Evolutionary conservation across 2,888 invertebrate species (phyloP).

Genomic region (Notodonta dromedarius): DNA sequence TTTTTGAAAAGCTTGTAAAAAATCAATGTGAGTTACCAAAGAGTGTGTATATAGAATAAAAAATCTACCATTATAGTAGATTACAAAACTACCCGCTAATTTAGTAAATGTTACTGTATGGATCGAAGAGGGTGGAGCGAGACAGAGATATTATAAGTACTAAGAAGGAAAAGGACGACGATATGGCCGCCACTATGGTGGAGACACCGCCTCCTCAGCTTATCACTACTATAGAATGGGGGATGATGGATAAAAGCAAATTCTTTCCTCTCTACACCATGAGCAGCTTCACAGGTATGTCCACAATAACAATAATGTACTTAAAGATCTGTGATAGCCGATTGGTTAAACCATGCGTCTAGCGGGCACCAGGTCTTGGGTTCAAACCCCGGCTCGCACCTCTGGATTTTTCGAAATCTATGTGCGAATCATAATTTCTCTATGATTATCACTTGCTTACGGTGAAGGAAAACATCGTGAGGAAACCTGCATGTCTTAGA

Average conservation of each 20-base stretch:
- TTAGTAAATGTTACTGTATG: conserved; percentile 55
- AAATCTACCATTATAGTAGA: conserved; percentile 25
- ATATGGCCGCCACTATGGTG: conserved; percentile 77
- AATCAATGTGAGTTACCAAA: conserved; percentile 52
- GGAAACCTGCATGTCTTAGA: too few relatives aligned
- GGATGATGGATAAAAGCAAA: conserved; percentile 98
- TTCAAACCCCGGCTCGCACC: too few relatives aligned
- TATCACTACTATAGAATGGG: conserved; percentile 96
- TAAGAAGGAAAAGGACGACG: conserved; percentile 12
- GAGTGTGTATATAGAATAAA: conserved; percentile 39
- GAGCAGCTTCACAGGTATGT: conserved; percentile 91
- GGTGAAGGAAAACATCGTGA: too few relatives aligned
- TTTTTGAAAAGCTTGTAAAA: conserved; percentile 31
- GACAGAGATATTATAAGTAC: conserved; percentile 11
- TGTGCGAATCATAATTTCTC: too few relatives aligned
- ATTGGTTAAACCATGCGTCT: too few relatives aligned
- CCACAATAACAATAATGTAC: too few relatives aligned
- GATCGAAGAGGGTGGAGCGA: conserved; percentile 40
- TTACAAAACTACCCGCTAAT: conserved; percentile 12
- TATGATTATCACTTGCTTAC: too few relatives aligned
- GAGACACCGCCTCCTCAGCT: conserved; percentile 85
- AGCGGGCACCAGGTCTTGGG: too few relatives aligned
- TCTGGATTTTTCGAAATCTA: too few relatives aligned
- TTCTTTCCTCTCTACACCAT: conserved; percentile 97
- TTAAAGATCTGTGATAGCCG: too few relatives aligned